Conservation (phyloP, 2,113 vertebrate genomes). For the Pygoscelis antarcticus region DNA sequence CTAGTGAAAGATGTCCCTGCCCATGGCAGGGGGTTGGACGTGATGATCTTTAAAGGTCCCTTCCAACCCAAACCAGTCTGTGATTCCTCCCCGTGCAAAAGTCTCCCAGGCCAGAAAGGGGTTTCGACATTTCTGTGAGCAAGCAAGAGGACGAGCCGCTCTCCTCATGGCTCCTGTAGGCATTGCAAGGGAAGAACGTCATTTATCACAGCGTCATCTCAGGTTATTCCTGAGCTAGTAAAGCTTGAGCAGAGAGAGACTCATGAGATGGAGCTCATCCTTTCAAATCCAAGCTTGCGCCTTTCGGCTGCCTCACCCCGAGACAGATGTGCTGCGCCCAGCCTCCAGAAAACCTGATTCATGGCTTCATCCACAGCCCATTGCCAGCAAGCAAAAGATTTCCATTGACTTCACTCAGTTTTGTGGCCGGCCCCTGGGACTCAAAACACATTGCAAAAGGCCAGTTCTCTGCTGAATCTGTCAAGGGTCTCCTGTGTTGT, state of each 20-base stretch:
- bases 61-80: not conserved
- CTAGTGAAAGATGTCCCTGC: not conserved
- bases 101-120: not conserved
- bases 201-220: not conserved
- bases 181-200: not conserved
- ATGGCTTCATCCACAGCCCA: not conserved
- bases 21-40: not conserved
- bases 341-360: constrained; percentile 45
- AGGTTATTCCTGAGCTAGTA: not conserved
- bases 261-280: not conserved
- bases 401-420: constrained; percentile 25
- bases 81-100: not conserved
- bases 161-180: not conserved
- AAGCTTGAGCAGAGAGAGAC: not conserved
- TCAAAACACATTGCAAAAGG: constrained; percentile 2
- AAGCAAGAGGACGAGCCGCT: not conserved
- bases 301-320: constrained; percentile 29
- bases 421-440: not conserved
- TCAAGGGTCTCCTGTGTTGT: constrained; percentile 11
- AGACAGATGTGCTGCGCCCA: not conserved
- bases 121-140: not conserved
- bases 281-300: not conserved
- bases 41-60: not conserved
- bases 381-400: constrained; percentile 47
- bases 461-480: not conserved